Evolutionary conservation across 2,113 vertebrate genomes (phyloP), one percentile per base, ranked within the genome.

Genomic region (Falcunculus frontatus): DNA sequence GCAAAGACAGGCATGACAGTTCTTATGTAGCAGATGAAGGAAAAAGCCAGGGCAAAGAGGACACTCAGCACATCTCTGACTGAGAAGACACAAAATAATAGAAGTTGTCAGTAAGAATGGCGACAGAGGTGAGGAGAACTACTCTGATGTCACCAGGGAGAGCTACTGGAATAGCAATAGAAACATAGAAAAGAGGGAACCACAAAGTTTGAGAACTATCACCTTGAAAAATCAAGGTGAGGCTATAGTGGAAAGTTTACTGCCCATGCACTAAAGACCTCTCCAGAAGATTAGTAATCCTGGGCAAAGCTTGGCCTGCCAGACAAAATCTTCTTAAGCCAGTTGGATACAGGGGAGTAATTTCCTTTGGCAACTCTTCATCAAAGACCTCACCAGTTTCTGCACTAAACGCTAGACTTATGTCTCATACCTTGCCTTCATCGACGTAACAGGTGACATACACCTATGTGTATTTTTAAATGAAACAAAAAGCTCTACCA

Each of bases 81-180:
- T 26, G 70, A 85, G 26, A 93, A 90, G 37, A 82, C 59, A 70
- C 22, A 96, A 53, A 96, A 77, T 44, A 96, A 93, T 11, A 83
- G 50, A 90, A 67, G 35, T 60, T 95, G 50, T 56, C 60, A 10
- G 26, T 30, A 80, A 92, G 62, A 96, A 92, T 7, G 41, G 95
- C 2, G 9, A 72, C 5, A 96, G 57, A 69, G n/a, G 20, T 76
- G 30, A 63, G 19, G 23, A 73, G 18, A 95, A 95, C 35, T 89
- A 87, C 60, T 75, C 86, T 55, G n/a, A 85, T 23, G 7, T 63
- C 22, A 57, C 47, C n/a, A 89, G 65, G 21, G 69, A 95, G 17
- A 89, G 68, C 44, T 93, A 76, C 64, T 88, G 44, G 72, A 96
- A 90, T 0, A 13, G 91, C n/a, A 65, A 49, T 0, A 84, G 75